Conservation (phyloP, 2,113 vertebrate genomes). For the Marcusenius ussheri region DNA sequence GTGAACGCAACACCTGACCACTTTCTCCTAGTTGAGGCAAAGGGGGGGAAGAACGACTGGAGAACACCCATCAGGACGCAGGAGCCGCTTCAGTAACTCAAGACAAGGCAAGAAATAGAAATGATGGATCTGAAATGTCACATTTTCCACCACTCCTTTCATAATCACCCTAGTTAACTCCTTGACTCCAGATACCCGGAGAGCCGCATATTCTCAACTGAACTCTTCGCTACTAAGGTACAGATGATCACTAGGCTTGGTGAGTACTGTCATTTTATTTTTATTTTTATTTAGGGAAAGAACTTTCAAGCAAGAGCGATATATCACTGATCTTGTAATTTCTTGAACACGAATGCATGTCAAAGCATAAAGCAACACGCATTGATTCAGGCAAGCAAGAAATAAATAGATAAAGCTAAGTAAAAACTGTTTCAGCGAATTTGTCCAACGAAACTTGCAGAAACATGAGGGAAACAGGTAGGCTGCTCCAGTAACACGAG, state of each 20-base stretch:
- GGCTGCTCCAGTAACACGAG: background rate
- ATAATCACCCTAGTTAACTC: constrained; percentile 35
- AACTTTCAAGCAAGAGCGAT: background rate
- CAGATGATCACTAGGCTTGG: constrained; percentile 41
- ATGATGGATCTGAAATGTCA: constrained; percentile 39
- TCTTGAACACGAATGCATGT: background rate
- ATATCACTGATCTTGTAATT: background rate
- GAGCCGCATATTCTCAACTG: constrained; percentile 32
- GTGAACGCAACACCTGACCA: constrained; percentile 54
- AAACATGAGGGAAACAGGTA: background rate
- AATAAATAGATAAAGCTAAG: background rate
- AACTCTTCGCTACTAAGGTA: constrained; percentile 37
- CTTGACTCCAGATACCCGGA: constrained; percentile 39
- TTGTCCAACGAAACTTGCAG: background rate
- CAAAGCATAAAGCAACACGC: background rate
- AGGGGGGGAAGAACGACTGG: background rate
- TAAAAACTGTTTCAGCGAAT: background rate
- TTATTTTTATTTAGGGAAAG: constrained; percentile 1
- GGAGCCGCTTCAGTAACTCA: constrained; percentile 16
- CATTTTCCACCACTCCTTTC: constrained; percentile 9
- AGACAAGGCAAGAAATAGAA: constrained; percentile 32
- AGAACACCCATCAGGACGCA: constrained; percentile 16
- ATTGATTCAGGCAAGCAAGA: background rate
- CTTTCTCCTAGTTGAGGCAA: constrained; percentile 21
- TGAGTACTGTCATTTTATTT: constrained; percentile 44